Evolutionary conservation across 2,797 vertebrate genomes (phyloP).

Genomic region (Chaetodon trifasciatus): DNA sequence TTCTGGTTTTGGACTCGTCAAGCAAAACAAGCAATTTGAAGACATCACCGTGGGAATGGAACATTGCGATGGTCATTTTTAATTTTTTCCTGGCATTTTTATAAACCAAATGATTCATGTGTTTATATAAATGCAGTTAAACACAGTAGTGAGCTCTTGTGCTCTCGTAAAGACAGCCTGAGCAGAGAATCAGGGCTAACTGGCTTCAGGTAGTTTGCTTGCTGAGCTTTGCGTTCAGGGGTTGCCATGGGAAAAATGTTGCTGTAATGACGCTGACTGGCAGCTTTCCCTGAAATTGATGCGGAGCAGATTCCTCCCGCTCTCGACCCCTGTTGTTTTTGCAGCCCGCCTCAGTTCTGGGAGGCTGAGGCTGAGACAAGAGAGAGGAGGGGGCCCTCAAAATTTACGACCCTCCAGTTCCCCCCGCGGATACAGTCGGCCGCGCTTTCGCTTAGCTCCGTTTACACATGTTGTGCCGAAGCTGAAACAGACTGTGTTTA

Average conservation of each 20-base stretch:
- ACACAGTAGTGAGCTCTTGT: background rate
- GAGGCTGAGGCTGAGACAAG: constrained; percentile 39
- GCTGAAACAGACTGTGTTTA: constrained; percentile 36
- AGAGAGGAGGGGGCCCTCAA: background rate
- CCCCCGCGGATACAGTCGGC: constrained; percentile 44
- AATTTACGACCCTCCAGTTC: constrained; percentile 58
- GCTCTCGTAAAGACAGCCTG: background rate
- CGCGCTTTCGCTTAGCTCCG: constrained; percentile 37
- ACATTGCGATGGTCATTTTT: background rate
- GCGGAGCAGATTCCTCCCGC: constrained; percentile 70
- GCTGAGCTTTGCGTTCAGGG: background rate
- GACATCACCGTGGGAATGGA: background rate
- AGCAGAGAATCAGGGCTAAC: background rate
- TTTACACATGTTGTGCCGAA: constrained; percentile 29
- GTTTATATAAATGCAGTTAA: background rate
- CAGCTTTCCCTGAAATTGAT: constrained; percentile 65
- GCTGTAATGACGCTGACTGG: constrained; percentile 62
- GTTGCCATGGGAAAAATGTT: constrained; percentile 44
- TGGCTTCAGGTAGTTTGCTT: background rate
- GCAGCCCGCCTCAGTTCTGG: constrained; percentile 60
- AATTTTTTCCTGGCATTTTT: background rate
- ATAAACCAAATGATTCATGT: background rate
- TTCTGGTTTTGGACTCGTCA: background rate
- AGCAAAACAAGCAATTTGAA: background rate
- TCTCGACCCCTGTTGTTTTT: constrained; percentile 74